Evolutionary conservation across 1,140 invertebrate species (phyloP).

Genomic region (Oryzaephilus surinamensis): DNA sequence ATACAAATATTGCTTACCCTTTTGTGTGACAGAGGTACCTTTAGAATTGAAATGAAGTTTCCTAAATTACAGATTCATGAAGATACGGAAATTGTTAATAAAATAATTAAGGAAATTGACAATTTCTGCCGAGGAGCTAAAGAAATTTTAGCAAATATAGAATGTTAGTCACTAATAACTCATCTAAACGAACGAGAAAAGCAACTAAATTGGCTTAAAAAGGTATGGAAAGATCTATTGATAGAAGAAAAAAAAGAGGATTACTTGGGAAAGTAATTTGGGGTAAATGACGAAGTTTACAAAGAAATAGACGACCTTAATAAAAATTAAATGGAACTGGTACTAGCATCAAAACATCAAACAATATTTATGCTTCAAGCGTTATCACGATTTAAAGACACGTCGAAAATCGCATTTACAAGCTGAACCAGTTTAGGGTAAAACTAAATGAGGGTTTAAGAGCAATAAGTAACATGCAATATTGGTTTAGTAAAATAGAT

Average conservation of each 20-base stretch:
- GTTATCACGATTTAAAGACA: constrained; percentile 3
- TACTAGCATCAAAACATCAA: constrained; percentile 5
- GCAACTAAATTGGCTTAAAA: constrained; percentile 2
- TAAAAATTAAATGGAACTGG: constrained; percentile 7
- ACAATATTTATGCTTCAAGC: constrained; percentile 8
- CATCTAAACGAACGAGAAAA: constrained; percentile 5
- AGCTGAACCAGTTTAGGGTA: too few species aligned
- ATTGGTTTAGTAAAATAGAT: too few species aligned
- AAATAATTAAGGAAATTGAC: not conserved
- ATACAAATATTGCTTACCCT: too few species aligned
- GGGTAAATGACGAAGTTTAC: constrained; percentile 11
- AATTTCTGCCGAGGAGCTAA: not conserved
- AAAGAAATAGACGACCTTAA: constrained; percentile 3
- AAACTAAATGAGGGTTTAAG: too few species aligned
- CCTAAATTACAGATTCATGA: not conserved
- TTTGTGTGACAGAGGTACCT: constrained; percentile 7
- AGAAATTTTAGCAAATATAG: not conserved
- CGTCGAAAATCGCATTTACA: too few species aligned
- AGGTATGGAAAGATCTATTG: not conserved
- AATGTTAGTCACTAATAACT: constrained; percentile 2
- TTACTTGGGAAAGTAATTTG: constrained; percentile 4
- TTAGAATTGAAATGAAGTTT: constrained; percentile 10
- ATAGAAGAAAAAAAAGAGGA: constrained; percentile 2
- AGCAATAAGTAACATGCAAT: too few species aligned
- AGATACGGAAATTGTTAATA: not conserved